Percentiles rank a stretch among this genome's conserved stretches.
Conservation (phyloP, 2,797 vertebrate species). For the Halcyon chelicuti region DNA sequence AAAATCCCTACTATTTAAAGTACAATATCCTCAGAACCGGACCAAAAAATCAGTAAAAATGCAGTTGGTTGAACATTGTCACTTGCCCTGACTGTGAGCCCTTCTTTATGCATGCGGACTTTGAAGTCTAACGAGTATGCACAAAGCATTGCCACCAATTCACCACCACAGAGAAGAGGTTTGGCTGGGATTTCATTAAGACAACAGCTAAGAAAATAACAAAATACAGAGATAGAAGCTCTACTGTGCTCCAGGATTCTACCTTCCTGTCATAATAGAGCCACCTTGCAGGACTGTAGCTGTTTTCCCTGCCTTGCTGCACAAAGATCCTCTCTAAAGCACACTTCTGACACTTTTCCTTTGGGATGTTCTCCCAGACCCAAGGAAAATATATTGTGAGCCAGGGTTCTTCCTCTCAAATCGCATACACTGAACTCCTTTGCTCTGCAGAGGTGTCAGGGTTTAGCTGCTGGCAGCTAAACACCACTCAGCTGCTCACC, state of each 20-base stretch:
- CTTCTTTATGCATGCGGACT: slow-evolving; percentile 34
- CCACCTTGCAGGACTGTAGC: accelerated
- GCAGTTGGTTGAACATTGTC: background rate
- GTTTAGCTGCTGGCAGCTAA: too few relatives aligned
- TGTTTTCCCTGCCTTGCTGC: background rate
- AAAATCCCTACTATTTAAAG: background rate
- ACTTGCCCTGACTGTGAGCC: slow-evolving; percentile 15
- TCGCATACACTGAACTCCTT: background rate
- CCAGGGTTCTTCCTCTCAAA: background rate
- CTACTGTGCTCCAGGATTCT: background rate
- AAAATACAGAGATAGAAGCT: background rate
- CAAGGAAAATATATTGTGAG: background rate
- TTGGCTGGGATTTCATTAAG: slow-evolving; percentile 9
- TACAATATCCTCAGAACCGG: background rate
- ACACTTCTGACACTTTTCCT: background rate
- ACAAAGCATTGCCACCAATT: slow-evolving; percentile 32
- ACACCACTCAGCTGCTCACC: too few relatives aligned
- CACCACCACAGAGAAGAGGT: slow-evolving; percentile 9
- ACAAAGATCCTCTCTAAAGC: background rate
- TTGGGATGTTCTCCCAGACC: background rate
- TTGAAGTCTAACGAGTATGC: slow-evolving; percentile 37
- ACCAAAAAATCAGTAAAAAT: background rate
- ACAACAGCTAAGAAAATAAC: slow-evolving; percentile 13
- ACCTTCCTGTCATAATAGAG: background rate
- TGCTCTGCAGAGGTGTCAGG: background rate